Evolutionary conservation across 1,140 invertebrate genomes (phyloP).

Genomic region (Drosophila littoralis): DNA sequence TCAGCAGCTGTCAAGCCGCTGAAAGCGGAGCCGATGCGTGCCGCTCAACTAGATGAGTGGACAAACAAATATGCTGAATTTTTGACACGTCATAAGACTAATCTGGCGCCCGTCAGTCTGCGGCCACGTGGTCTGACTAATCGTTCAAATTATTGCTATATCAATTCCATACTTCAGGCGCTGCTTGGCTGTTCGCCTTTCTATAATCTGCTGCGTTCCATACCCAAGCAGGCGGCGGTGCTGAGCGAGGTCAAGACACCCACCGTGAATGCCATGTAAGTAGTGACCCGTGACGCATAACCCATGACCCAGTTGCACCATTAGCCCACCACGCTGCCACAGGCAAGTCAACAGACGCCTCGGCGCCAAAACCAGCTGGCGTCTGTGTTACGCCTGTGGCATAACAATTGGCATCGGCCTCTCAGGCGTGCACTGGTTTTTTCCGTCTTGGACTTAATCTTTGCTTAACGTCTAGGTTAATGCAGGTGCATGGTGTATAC

Average conservation of each 20-base stretch:
- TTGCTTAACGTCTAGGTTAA: conserved; percentile 26
- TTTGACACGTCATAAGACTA: conserved; percentile 89
- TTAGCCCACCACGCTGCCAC: conserved; percentile 35
- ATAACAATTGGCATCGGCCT: conserved; percentile 59
- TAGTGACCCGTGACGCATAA: conserved; percentile 43
- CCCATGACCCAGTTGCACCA: conserved; percentile 12
- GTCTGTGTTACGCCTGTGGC: conserved; percentile 80
- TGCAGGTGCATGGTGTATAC: conserved; percentile 44
- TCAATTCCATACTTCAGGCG: conserved; percentile 96
- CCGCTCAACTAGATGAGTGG: conserved; percentile 73
- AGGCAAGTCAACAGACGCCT: conserved; percentile 78
- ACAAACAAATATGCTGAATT: conserved; percentile 87
- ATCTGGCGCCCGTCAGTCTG: conserved; percentile 90
- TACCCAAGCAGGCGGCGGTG: conserved; percentile 87
- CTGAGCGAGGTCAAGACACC: conserved; percentile 90
- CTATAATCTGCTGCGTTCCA: conserved; percentile 93
- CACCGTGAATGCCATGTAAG: conserved; percentile 93
- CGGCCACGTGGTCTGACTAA: conserved; percentile 95
- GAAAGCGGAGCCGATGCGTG: conserved; percentile 48
- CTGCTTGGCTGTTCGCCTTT: conserved; percentile 96
- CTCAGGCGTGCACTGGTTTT: conserved; percentile 25
- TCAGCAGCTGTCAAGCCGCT: conserved; percentile 52
- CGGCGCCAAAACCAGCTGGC: conserved; percentile 48
- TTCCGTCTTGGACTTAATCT: conserved; percentile 55
- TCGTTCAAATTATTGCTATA: conserved; percentile 97